These are phyloP conservation scores for Gallirallus australis DNA, from an alignment of 2,797 vertebrate genomes.

Conservation along the genomic window DNA sequence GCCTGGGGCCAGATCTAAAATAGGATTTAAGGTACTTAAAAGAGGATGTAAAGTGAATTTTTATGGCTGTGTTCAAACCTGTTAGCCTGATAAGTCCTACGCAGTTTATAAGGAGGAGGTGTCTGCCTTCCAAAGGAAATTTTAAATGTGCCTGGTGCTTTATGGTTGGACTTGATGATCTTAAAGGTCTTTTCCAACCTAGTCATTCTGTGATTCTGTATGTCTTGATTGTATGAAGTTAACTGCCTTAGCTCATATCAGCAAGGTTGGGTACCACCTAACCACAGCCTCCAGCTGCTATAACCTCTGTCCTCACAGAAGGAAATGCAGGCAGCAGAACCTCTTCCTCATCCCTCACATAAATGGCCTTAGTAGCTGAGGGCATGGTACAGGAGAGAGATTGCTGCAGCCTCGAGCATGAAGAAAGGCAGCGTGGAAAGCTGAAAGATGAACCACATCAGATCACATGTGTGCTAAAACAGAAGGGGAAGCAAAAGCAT, in stretches of 20 bases:
- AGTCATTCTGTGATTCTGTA: background rate
- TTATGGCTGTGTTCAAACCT: background rate
- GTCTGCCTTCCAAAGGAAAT: background rate
- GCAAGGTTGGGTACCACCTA: background rate
- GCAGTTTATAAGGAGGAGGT: background rate
- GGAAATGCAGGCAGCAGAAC: background rate
- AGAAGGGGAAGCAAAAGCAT: background rate
- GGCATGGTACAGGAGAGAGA: accelerated
- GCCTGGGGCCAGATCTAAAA: background rate
- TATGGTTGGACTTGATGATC: too few relatives aligned
- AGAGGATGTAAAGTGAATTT: background rate
- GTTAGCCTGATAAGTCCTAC: background rate
- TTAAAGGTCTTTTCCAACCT: too few relatives aligned
- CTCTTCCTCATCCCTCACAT: background rate
- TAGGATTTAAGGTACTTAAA: background rate
- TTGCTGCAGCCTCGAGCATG: background rate
- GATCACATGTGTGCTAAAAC: background rate
- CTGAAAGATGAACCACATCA: accelerated
- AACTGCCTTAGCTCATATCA: background rate
- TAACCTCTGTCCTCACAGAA: background rate
- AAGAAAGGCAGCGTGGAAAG: background rate
- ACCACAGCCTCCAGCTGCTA: background rate
- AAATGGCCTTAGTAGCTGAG: background rate
- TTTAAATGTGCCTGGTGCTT: background rate
- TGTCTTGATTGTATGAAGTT: background rate